Base-by-base conservation (phyloP, 2,888 invertebrate species). In the Malacosoma neustria region DNA sequence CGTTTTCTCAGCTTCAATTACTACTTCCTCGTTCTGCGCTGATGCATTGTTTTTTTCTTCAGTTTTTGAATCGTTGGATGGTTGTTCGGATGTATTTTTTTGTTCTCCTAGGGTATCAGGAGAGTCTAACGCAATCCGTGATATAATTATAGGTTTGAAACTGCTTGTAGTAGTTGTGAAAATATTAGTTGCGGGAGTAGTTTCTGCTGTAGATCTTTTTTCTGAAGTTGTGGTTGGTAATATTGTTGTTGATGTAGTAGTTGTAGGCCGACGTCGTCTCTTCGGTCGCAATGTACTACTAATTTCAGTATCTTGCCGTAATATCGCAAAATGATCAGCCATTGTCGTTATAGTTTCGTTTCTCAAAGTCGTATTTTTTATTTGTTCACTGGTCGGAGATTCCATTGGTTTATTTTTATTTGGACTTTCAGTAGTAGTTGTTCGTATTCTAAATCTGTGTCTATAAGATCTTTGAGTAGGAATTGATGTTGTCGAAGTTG, bases 1-100 rank as follows among this genome's bases (percentile, higher is more conserved):
- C 32, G 88, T 86, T 32, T 89, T 88, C 29, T 88, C 82, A 51
- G 87, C 86, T 65, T 89, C 89, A 41, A 89, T 76, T 0, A 87
- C 79, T 2, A 89, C 87, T 48, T 88, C 89, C 43, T 85, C 87
- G 39, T 82, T 82, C 38, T 67, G 70, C 29, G 65, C 54, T n/a
- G 47, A 38, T 40, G 54, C 38, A 35, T 63, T 57, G 37, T 65
- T 57, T 29, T 63, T 54, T 15, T 53, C 50, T 22, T 22, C 22
- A 22, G 22, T 9, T 33, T 53, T 51, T 5, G 73, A 75, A 15
- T 49, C 50, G 34, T 73, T 79, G 1, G 50, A 38, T 9, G 54
- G 63, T 2, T 22, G 22, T 5, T 22, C 9, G n/a, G 46, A 43
- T 33, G 57, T 44, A 4, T 51, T 51, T 14, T 56, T 49, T 41